Percentiles rank a stretch among this genome's conserved stretches.
Evolutionary conservation across 2,888 invertebrate genomes (phyloP).

Genomic region (Athetis lepigone): DNA sequence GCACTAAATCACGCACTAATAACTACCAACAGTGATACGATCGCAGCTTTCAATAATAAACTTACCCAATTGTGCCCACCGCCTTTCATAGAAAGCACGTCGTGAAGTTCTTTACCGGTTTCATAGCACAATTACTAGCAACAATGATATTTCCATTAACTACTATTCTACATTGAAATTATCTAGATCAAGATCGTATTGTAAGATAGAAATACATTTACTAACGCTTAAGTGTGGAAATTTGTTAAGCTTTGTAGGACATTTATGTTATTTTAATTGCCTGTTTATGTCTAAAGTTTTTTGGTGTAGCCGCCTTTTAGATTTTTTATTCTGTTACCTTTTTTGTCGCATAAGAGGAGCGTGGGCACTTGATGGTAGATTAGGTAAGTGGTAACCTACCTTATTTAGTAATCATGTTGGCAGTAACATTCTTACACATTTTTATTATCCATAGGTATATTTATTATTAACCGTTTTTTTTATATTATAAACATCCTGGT

Average conservation of each 20-base stretch:
- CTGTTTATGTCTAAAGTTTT: neutral
- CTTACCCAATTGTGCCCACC: constrained; percentile 81
- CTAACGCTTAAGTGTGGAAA: constrained; percentile 46
- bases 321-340: constrained; percentile 9
- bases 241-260: constrained; percentile 27
- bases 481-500: too few species aligned
- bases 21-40: constrained; percentile 85
- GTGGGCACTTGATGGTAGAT: constrained; percentile 44
- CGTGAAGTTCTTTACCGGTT: constrained; percentile 81
- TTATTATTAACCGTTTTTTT: too few species aligned
- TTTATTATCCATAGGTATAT: too few species aligned
- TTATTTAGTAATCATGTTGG: constrained; percentile 41
- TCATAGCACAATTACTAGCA: constrained; percentile 80
- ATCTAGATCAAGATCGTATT: constrained; percentile 70
- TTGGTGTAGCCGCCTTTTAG: neutral
- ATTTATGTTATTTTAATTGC: constrained; percentile 28
- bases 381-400: constrained; percentile 32
- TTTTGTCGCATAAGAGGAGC: constrained; percentile 41
- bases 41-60: constrained; percentile 87
- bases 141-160: constrained; percentile 84
- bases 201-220: constrained; percentile 59
- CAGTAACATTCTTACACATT: constrained; percentile 18
- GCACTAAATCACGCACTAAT: constrained; percentile 88
- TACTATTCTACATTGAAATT: constrained; percentile 73
- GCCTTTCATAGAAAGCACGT: constrained; percentile 84